Evolutionary conservation across 1,140 invertebrate species (phyloP).

Genomic region (Nephila pilipes): DNA sequence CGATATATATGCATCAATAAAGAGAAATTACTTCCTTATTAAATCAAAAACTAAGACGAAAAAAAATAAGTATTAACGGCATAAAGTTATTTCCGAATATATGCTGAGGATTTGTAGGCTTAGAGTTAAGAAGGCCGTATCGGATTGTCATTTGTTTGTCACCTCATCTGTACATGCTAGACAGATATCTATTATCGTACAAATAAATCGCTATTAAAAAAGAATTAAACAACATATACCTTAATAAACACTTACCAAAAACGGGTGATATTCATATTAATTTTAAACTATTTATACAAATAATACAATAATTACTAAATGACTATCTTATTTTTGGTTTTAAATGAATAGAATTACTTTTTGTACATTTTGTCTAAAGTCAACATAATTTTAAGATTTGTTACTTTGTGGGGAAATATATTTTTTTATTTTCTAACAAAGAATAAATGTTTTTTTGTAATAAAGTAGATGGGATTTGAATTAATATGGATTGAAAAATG

Average conservation of each 20-base stretch:
- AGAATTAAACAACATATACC: neutral
- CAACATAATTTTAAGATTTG: too few relatives aligned
- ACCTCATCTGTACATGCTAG: neutral
- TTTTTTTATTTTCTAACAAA: too few relatives aligned
- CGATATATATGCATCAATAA: neutral
- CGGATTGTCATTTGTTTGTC: slow-evolving; percentile 43
- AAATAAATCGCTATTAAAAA: neutral
- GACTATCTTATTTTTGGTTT: too few relatives aligned
- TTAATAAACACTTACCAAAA: neutral
- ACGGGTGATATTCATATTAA: neutral
- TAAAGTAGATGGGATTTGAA: too few relatives aligned
- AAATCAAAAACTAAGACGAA: too few relatives aligned
- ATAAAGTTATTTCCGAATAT: neutral
- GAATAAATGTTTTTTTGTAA: too few relatives aligned
- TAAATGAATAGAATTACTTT: too few relatives aligned
- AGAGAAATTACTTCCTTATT: neutral
- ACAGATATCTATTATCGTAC: neutral
- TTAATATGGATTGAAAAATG: too few relatives aligned
- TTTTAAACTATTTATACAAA: neutral
- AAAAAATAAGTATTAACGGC: neutral
- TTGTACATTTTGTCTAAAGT: too few relatives aligned
- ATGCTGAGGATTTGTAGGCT: slow-evolving; percentile 7
- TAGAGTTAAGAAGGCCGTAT: slow-evolving; percentile 32
- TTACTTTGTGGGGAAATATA: too few relatives aligned
- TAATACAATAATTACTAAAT: too few relatives aligned